Percentiles rank a stretch among this genome's conserved stretches.
Evolutionary conservation across 2,888 invertebrate genomes (phyloP).

Genomic region (Aelia acuminata): DNA sequence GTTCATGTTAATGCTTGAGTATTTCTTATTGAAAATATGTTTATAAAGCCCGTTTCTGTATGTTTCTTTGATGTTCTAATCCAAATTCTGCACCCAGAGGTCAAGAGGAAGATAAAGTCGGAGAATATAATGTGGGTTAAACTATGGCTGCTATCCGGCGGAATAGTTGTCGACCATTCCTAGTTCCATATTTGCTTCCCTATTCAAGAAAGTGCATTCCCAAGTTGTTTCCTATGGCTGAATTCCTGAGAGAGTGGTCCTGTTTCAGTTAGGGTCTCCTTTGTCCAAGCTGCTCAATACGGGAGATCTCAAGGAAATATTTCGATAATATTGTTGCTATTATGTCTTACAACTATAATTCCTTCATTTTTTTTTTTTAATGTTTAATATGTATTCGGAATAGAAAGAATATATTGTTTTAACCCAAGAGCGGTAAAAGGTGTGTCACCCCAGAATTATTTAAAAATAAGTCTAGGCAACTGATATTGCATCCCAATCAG

Average conservation of each 20-base stretch:
- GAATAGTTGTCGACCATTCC: background rate
- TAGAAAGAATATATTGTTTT: too few species aligned
- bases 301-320: background rate
- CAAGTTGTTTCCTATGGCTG: background rate
- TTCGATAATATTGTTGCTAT: background rate
- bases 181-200: conserved; percentile 21
- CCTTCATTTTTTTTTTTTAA: background rate
- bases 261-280: background rate
- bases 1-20: background rate
- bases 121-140: background rate
- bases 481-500: too few species aligned
- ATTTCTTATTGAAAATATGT: background rate
- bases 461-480: too few species aligned
- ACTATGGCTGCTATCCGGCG: background rate
- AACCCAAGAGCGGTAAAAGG: too few species aligned
- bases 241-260: background rate
- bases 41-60: background rate
- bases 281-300: background rate
- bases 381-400: background rate
- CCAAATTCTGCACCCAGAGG: background rate
- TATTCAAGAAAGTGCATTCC: conserved; percentile 27
- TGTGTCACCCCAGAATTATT: too few species aligned
- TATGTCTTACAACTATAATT: background rate
- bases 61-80: background rate
- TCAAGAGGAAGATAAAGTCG: background rate